Evolutionary conservation across 2,113 vertebrate species (phyloP), one percentile per base, ranked within the genome.

Genomic region (Dermatemys mawii): DNA sequence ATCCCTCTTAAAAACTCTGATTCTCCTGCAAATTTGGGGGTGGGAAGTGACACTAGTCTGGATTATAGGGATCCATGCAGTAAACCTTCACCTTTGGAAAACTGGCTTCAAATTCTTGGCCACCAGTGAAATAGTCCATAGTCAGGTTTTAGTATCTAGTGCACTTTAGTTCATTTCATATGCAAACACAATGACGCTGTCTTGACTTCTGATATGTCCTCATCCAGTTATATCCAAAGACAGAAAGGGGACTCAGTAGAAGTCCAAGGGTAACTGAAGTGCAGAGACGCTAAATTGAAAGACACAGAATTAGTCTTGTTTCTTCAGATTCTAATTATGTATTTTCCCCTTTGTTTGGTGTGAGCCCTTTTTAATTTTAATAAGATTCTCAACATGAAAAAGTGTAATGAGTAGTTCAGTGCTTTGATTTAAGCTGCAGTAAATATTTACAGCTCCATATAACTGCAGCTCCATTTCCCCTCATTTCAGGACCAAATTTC

Each of bases 391-490:
- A 11, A 50, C 78, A 87, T 87, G 81, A 24, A 55, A 92, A 93
- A 92, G 92, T 90, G 38, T 89, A 95, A 94, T 55, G 81, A 92
- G 26, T 46, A 35, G 57, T 84, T 94, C 88, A 82, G 83, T 53
- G 84, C 84, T 92, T 35, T 53, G 26, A 90, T 96, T 96, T 96
- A 96, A 78, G 84, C 22, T 86, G 88, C 91, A 96, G 93, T 96
- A 96, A 97, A 96, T 97, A 96, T 96, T 97, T 97, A 97, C 91
- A 75, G 51, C 91, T 96, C 90, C 29, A 44, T 95, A 84, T 92
- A 97, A 93, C 94, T 93, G 78, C 46, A 90, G 93, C 85, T 96
- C 96, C 94, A 89, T 96, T 97, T 96, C 93, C 94, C 94, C 94
- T 96, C 96, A 92, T 96, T 97, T 94, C 75, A 2, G 32, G 44